These are phyloP conservation scores for Plutella xylostella DNA, from an alignment of 2,888 invertebrate genomes.

Conservation along the genomic window DNA sequence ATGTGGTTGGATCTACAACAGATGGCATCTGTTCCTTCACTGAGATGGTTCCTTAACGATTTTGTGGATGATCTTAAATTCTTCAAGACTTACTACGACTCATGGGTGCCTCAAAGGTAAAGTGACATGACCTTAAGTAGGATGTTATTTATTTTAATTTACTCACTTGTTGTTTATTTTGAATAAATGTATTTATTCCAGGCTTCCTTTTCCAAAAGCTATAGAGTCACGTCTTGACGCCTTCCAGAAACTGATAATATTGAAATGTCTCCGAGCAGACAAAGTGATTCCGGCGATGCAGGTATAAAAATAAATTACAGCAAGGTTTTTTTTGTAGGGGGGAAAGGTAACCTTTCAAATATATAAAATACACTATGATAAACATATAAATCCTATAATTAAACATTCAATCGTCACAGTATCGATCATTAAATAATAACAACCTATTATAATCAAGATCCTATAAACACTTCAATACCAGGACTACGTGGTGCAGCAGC, in stretches of 20 bases:
- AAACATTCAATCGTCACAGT: no score
- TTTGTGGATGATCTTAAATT: conserved; percentile 63
- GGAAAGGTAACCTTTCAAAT: no score
- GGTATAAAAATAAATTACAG: conserved; percentile 23
- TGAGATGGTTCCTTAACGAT: conserved; percentile 71
- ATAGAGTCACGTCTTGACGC: conserved; percentile 72
- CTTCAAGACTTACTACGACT: conserved; percentile 76
- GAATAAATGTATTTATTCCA: conserved; percentile 30
- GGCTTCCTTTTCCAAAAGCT: conserved; percentile 74
- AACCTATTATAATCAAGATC: no score
- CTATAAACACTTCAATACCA: no score
- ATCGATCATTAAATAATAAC: no score
- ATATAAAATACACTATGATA: no score
- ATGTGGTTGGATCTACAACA: conserved; percentile 88
- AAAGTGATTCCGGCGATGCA: conserved; percentile 86
- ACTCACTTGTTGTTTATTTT: not conserved
- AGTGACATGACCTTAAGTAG: conserved; percentile 2
- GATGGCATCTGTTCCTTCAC: conserved; percentile 73
- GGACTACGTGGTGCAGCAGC: conserved; percentile 74
- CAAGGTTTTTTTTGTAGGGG: no score
- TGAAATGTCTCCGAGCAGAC: conserved; percentile 86
- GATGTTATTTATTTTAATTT: not conserved
- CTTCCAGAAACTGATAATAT: conserved; percentile 82
- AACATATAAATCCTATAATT: no score
- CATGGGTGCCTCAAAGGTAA: conserved; percentile 75